Percentiles rank a stretch among this genome's conserved stretches.
Evolutionary conservation across 2,113 vertebrate genomes (phyloP).

Genomic region (Pitta sordida): DNA sequence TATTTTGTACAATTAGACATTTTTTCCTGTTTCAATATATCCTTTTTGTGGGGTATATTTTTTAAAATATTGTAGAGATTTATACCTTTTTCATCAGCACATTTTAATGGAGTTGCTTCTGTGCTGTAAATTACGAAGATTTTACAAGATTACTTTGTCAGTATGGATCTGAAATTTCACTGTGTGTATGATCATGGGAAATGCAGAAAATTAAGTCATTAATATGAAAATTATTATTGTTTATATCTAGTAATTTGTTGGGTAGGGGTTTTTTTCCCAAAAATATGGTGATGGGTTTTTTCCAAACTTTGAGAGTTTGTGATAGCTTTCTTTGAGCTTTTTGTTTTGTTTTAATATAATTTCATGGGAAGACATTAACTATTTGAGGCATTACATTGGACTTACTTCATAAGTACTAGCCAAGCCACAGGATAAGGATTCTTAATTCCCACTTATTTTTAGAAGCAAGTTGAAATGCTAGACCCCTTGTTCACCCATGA

Average conservation of each 20-base stretch:
- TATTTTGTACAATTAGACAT: not conserved
- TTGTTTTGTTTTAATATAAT: not conserved
- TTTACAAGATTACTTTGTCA: not conserved
- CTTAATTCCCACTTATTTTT: slow-evolving; percentile 93
- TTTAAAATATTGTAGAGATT: not conserved
- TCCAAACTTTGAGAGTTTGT: slow-evolving; percentile 17
- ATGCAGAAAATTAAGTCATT: not conserved
- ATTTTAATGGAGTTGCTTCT: not conserved
- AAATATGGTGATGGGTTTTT: not conserved
- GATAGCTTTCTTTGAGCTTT: not conserved
- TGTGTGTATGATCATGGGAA: not conserved
- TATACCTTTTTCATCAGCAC: not conserved
- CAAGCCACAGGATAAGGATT: slow-evolving; percentile 79
- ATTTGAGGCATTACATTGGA: slow-evolving; percentile 36
- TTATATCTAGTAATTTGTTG: not conserved
- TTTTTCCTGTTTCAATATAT: not conserved
- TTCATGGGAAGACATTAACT: slow-evolving; percentile 33
- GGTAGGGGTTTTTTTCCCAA: not conserved
- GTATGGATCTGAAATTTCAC: not conserved
- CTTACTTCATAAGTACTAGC: slow-evolving; percentile 78
- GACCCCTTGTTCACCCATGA: slow-evolving; percentile 79
- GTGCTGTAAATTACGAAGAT: not conserved
- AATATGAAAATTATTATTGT: not conserved
- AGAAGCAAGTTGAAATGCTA: slow-evolving; percentile 90
- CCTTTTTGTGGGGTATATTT: not conserved